Conservation (phyloP, 2,797 vertebrate species). For the Enoplosus armatus region DNA sequence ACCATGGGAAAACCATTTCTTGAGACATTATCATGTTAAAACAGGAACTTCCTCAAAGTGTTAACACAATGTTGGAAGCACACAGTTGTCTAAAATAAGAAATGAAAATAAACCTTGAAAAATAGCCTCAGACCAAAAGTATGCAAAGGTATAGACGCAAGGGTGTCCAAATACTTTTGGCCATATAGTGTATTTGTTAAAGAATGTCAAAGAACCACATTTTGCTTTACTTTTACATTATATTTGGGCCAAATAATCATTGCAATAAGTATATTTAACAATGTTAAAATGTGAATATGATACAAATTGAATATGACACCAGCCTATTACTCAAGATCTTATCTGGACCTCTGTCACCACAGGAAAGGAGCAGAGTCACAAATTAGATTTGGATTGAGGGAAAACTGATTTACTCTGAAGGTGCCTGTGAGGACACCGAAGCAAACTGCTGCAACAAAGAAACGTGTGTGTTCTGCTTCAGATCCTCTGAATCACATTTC, state of each 20-base stretch:
- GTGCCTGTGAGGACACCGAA: conserved; percentile 23
- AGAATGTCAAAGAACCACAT: neutral
- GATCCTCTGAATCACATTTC: conserved; percentile 4
- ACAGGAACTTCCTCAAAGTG: neutral
- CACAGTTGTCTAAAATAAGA: neutral
- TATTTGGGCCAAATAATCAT: neutral
- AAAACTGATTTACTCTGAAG: conserved; percentile 45
- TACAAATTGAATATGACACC: neutral
- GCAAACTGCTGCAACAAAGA: neutral
- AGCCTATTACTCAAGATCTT: conserved; percentile 23
- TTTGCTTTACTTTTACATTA: neutral
- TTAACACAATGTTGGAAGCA: neutral
- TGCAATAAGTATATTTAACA: neutral
- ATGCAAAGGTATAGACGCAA: too few relatives aligned
- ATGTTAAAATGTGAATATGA: neutral
- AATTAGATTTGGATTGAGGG: conserved; percentile 54
- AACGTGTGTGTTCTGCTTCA: conserved; percentile 6
- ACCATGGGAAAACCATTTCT: neutral
- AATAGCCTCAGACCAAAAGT: neutral
- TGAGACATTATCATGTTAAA: too few relatives aligned
- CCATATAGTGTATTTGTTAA: neutral
- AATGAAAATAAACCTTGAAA: neutral
- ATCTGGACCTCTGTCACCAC: conserved; percentile 35
- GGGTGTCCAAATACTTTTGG: neutral
- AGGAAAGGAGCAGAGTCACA: conserved; percentile 33